Percentiles rank a stretch among this genome's conserved stretches.
These are phyloP conservation scores for Esox lucius DNA, from an alignment of 2,797 vertebrate genomes.

Conservation along the genomic window DNA sequence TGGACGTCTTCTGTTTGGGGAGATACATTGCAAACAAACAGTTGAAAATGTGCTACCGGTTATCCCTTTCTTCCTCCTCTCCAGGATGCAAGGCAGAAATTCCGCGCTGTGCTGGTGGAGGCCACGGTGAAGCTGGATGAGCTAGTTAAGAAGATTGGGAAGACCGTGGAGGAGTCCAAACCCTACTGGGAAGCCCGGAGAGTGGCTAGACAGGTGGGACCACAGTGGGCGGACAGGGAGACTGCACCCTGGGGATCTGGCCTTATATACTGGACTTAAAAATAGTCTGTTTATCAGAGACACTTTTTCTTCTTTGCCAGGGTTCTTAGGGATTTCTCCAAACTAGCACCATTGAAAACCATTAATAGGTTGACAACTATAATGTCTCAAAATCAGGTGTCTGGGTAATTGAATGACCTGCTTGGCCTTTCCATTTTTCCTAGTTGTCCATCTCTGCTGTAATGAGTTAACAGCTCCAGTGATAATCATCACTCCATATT, in stretches of 20 bases:
- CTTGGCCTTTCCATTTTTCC: neutral
- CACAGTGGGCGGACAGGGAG: neutral
- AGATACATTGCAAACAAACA: neutral
- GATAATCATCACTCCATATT: neutral
- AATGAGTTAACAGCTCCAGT: neutral
- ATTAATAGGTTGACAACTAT: neutral
- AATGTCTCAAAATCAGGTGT: neutral
- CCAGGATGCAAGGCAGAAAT: conserved; percentile 92
- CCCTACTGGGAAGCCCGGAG: conserved; percentile 97
- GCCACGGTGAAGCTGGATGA: conserved; percentile 93
- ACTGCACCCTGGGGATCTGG: too few species aligned
- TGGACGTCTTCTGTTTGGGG: neutral
- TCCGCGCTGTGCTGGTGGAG: conserved; percentile 90
- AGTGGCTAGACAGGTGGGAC: conserved; percentile 88
- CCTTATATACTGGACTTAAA: neutral
- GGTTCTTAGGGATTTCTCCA: neutral
- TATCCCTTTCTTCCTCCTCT: neutral
- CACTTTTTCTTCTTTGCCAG: neutral
- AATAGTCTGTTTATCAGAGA: neutral
- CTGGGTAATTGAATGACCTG: neutral
- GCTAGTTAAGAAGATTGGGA: conserved; percentile 91
- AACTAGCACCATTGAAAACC: neutral
- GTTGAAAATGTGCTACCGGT: neutral
- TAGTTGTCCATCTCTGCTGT: neutral
- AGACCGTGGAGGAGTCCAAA: conserved; percentile 96